Evolutionary conservation across 2,113 vertebrate genomes (phyloP).

Genomic region (Pipra filicauda): DNA sequence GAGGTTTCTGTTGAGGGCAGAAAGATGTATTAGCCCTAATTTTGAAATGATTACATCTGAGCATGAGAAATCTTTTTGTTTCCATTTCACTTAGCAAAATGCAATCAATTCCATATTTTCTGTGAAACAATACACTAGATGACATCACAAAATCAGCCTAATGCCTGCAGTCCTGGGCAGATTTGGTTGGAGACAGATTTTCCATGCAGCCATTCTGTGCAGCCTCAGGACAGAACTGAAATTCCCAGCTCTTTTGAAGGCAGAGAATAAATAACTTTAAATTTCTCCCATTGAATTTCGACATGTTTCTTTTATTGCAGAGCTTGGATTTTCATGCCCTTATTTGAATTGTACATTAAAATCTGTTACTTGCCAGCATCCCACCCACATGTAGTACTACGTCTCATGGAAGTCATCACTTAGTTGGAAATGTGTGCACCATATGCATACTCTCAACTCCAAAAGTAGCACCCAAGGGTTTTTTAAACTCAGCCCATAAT

Average conservation of each 20-base stretch:
- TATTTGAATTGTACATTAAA: constrained; percentile 62
- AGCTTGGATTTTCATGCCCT: constrained; percentile 55
- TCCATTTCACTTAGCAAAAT: constrained; percentile 42
- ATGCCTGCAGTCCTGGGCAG: constrained; percentile 27
- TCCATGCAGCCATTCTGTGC: constrained; percentile 4
- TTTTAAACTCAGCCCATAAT: constrained; percentile 74
- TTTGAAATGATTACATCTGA: constrained; percentile 14
- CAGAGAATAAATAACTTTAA: constrained; percentile 19
- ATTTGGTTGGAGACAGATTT: constrained; percentile 49
- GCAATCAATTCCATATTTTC: constrained; percentile 62
- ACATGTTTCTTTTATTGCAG: constrained; percentile 47
- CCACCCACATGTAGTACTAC: constrained; percentile 40
- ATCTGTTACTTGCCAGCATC: constrained; percentile 52
- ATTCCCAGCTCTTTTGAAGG: constrained; percentile 28
- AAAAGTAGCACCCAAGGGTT: constrained; percentile 77
- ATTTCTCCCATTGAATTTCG: constrained; percentile 8
- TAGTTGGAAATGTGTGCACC: constrained; percentile 72
- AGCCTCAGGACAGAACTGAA: constrained; percentile 28
- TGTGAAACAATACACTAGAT: constrained; percentile 57
- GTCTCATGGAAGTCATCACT: constrained; percentile 66
- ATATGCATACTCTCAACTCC: constrained; percentile 71
- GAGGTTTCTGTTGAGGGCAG: neutral
- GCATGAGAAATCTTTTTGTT: constrained; percentile 42
- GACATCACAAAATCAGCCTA: constrained; percentile 57
- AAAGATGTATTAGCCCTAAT: neutral